Base-by-base conservation (phyloP, 2,113 vertebrate species). In the Hoplias malabaricus region DNA sequence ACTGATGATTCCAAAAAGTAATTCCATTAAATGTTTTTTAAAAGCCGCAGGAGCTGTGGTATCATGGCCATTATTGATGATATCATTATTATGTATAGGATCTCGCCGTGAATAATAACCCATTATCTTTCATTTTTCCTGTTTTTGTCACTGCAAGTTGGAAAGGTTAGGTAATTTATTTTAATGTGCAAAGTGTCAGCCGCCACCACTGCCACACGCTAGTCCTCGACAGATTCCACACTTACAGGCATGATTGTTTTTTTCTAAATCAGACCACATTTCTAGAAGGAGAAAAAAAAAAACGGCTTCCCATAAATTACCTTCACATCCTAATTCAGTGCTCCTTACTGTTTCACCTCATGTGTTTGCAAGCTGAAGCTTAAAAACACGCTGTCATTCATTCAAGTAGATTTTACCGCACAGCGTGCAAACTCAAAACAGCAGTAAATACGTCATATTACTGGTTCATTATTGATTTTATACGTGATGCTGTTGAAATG, bases 141-240 rank as follows among this genome's bases (percentile, higher is more conserved):
- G 82, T 91, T 92, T 92, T 92, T 90, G 89, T 89, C 90, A 91
- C 88, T 81, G 88, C 88, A 84, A 90, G 88, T 91, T 89, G 92
- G 89, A 93, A 93, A 93, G 92, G 93, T 93, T 93, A 92, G 91
- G 91, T 91, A 86, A 93, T 94, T 92, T 90, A 90, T 94, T 94
- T 90, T 93, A 92, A 93, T 93, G 91, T 89, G 91, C 89, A 90
- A 91, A 88, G 89, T 91, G 92, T 93, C 92, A 93, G 87, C 83
- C 87, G 83, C 50, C 77, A 87, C 84, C 85, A 85, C 86, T 84
- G 83, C 85, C 80, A 85, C 86, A 87, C 87, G 80, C 86, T 87
- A 81, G 82, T 86, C 86, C 87, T 84, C 83, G 43, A 88, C 90
- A 90, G 84, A 90, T 89, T 89, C 87, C 82, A 81, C 86, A 89